A percentile compares a stretch with the other conserved stretches of the same genome.
Conservation (phyloP, 2,888 invertebrate species). For the Automeris io region DNA sequence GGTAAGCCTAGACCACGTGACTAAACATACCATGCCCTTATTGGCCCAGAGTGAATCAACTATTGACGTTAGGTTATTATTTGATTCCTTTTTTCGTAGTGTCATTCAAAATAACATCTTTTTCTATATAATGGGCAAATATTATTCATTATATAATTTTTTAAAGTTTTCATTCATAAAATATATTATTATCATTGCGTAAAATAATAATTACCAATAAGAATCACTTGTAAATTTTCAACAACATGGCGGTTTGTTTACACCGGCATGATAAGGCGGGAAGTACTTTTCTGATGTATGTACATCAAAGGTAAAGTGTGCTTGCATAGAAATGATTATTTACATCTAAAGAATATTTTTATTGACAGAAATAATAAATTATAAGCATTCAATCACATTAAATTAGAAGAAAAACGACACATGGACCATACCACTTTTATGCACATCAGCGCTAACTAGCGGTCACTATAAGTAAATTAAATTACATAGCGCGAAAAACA, state of each 20-base stretch:
- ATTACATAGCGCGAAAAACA: conserved; percentile 35
- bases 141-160: conserved; percentile 2
- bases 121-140: not conserved
- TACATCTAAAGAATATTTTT: conserved; percentile 38
- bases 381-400: conserved; percentile 23
- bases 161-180: conserved; percentile 5
- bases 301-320: conserved; percentile 19
- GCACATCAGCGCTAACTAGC: conserved; percentile 45
- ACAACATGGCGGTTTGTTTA: conserved; percentile 78
- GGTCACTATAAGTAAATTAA: conserved; percentile 15
- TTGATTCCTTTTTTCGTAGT: conserved; percentile 21
- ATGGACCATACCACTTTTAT: conserved; percentile 57
- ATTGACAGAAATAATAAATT: conserved; percentile 41
- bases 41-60: conserved; percentile 46
- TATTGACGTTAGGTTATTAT: conserved; percentile 46
- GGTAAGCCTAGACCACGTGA: conserved; percentile 73
- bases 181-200: conserved; percentile 22
- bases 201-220: conserved; percentile 37
- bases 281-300: conserved; percentile 46
- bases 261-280: conserved; percentile 76
- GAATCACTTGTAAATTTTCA: conserved; percentile 41
- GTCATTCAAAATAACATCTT: not conserved
- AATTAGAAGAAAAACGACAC: conserved; percentile 40
- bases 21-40: conserved; percentile 34
- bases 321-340: conserved; percentile 34